phyloP scores from a whole-genome alignment of 2,113 vertebrate species.

The Turnix velox region DNA sequence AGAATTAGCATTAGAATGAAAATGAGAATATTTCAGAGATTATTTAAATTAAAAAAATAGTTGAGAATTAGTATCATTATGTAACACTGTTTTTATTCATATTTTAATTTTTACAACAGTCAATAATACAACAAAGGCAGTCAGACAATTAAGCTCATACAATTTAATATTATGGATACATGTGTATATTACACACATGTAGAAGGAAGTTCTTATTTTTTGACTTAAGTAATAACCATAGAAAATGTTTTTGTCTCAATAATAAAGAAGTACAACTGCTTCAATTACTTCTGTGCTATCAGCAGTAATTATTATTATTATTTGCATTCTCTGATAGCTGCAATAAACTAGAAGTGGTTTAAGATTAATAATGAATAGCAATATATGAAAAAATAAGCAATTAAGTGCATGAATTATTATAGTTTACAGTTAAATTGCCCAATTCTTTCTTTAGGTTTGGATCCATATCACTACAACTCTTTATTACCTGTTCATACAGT shows the following conservation, averaged over 20 bases:
- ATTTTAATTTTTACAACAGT: conserved; percentile 33
- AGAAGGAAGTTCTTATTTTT: conserved; percentile 42
- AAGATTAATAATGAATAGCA: neutral
- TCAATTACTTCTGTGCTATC: neutral
- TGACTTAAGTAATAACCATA: neutral
- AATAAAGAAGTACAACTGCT: neutral
- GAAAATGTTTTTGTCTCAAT: conserved; percentile 41
- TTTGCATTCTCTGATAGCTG: neutral
- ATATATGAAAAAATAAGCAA: fast-evolving
- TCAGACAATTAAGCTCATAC: neutral
- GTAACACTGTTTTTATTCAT: neutral
- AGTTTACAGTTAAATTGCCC: neutral
- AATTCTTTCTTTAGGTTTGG: neutral
- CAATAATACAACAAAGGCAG: conserved; percentile 9
- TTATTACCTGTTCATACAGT: neutral
- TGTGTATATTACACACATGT: neutral
- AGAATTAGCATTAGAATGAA: conserved; percentile 58
- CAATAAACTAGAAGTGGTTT: neutral
- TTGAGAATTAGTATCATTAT: conserved; percentile 55
- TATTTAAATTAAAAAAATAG: conserved; percentile 63
- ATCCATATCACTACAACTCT: neutral
- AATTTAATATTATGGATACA: too few relatives aligned
- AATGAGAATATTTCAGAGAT: conserved; percentile 42
- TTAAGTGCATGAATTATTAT: neutral
- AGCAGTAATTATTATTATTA: neutral